Percentiles rank a stretch among this genome's conserved stretches.
Evolutionary conservation across 2,888 invertebrate genomes (phyloP).

Genomic region (Mythimna vitellina): DNA sequence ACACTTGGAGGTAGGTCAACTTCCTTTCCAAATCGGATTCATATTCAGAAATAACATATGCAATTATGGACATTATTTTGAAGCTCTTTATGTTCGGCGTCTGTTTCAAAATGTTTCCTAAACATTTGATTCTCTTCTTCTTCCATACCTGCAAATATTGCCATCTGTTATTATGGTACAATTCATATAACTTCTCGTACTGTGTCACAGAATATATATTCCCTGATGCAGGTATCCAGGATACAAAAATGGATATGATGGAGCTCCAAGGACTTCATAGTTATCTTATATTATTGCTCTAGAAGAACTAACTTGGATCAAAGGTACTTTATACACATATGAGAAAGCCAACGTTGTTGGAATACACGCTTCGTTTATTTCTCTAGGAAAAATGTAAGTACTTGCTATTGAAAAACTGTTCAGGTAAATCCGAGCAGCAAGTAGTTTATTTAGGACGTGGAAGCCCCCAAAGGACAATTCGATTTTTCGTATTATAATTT

Average conservation of each 20-base stretch:
- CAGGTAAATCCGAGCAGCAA: too few relatives aligned
- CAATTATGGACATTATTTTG: too few relatives aligned
- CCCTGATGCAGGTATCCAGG: conserved; percentile 40
- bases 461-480: too few relatives aligned
- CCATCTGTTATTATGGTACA: conserved; percentile 58
- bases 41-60: conserved; percentile 68
- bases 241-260: conserved; percentile 71
- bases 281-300: conserved; percentile 43
- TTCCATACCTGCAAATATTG: conserved; percentile 22
- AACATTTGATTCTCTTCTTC: conserved; percentile 54
- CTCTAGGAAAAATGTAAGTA: too few relatives aligned
- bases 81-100: conserved; percentile 50
- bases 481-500: too few relatives aligned
- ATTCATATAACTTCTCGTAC: conserved; percentile 67
- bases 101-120: conserved; percentile 64
- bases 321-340: too few relatives aligned
- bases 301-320: conserved; percentile 46
- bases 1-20: conserved; percentile 81
- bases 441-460: too few relatives aligned
- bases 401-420: too few relatives aligned
- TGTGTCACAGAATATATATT: conserved; percentile 66
- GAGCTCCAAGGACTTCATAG: conserved; percentile 67
- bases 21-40: conserved; percentile 55
- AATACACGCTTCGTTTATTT: conserved; percentile 62
- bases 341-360: conserved; percentile 60